Evolutionary conservation across 2,113 vertebrate species (phyloP).

Genomic region (Hyperoodon ampullatus): DNA sequence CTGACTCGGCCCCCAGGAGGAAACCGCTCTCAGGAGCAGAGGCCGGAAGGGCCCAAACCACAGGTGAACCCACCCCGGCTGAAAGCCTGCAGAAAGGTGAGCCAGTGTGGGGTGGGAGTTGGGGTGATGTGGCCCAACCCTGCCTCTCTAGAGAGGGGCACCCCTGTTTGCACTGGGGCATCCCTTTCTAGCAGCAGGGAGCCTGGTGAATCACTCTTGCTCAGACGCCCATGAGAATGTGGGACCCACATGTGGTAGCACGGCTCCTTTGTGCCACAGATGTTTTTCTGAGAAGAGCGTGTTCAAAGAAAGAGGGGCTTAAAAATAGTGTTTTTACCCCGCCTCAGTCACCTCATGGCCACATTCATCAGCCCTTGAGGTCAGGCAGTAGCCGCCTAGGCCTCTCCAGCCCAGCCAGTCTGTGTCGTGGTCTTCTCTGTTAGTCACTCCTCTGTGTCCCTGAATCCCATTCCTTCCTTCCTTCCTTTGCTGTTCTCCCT

Average conservation of each 20-base stretch:
- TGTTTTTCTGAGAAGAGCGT: background rate
- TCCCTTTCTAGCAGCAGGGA: background rate
- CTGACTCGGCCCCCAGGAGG: background rate
- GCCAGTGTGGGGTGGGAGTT: background rate
- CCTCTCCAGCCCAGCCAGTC: background rate
- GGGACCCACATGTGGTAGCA: fast-evolving
- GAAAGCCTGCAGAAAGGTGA: background rate
- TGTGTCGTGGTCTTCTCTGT: background rate
- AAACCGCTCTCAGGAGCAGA: background rate
- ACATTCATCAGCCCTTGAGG: too few species aligned
- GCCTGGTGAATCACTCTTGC: background rate
- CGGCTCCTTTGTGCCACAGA: background rate
- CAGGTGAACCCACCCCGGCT: background rate
- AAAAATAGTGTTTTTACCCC: background rate
- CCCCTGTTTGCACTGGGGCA: too few species aligned
- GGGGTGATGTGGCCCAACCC: background rate
- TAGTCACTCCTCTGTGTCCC: background rate
- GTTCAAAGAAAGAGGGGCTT: background rate
- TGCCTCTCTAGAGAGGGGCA: background rate
- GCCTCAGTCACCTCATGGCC: background rate
- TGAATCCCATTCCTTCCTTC: background rate
- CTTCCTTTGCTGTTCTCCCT: background rate
- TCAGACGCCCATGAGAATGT: background rate
- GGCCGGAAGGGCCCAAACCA: conserved; percentile 54
- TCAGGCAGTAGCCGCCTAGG: background rate